phyloP scores from a whole-genome alignment of 2,888 invertebrate genomes.

The Phaedon cochleariae region DNA sequence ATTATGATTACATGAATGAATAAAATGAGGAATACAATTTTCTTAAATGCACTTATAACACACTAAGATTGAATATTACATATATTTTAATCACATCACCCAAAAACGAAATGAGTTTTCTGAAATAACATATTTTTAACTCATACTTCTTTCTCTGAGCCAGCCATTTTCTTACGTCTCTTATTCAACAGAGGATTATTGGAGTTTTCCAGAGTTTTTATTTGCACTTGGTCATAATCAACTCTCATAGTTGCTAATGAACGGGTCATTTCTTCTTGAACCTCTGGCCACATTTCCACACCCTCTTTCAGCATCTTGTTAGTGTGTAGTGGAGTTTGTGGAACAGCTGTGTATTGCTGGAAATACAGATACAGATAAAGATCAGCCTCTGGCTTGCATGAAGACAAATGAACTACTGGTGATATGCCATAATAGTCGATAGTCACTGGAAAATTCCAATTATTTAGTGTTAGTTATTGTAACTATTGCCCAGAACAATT shows the following conservation, averaged over 20 bases:
- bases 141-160: constrained; percentile 20
- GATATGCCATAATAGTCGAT: too few species aligned
- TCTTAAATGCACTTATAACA: constrained; percentile 29
- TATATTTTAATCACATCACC: constrained; percentile 1
- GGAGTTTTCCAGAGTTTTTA: constrained; percentile 91
- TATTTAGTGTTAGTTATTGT: too few species aligned
- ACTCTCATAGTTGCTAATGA: constrained; percentile 98
- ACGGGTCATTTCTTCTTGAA: constrained; percentile 98
- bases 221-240: constrained; percentile 94
- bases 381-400: too few species aligned
- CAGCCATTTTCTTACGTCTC: constrained; percentile 67
- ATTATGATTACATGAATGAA: background rate
- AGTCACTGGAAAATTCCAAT: too few species aligned
- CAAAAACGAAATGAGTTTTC: background rate
- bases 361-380: constrained; percentile 18
- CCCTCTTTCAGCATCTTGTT: constrained; percentile 89
- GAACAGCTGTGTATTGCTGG: constrained; percentile 80
- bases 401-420: too few species aligned
- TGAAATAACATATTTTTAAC: constrained; percentile 6
- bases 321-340: constrained; percentile 94
- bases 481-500: too few species aligned
- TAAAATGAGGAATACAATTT: constrained; percentile 14
- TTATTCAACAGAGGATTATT: constrained; percentile 93
- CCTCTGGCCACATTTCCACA: constrained; percentile 94
- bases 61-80: constrained; percentile 14